These are phyloP conservation scores for Eueremaeus valkanovi DNA, from an alignment of 2,888 invertebrate genomes.

Conservation along the genomic window DNA sequence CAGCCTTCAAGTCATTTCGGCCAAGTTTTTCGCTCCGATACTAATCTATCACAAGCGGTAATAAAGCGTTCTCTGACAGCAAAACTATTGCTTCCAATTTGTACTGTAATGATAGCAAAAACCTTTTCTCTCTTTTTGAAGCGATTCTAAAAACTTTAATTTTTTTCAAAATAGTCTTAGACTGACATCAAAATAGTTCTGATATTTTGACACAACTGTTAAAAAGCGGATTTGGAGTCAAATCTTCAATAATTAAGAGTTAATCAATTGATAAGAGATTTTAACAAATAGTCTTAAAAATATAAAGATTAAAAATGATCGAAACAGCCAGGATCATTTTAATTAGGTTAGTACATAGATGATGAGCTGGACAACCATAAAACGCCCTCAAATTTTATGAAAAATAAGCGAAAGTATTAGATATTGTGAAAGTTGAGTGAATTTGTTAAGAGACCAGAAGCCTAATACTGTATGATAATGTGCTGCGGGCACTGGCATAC, in stretches of 20 bases:
- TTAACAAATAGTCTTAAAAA: no score
- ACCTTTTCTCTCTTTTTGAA: background rate
- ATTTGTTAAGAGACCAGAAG: background rate
- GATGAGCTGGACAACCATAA: no score
- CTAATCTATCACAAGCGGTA: slow-evolving; percentile 26
- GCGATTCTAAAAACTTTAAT: no score
- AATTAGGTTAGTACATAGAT: no score
- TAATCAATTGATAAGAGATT: no score
- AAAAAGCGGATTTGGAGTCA: background rate
- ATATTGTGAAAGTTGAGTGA: no score
- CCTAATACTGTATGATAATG: background rate
- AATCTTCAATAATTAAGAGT: no score
- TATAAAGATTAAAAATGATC: no score
- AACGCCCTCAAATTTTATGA: no score
- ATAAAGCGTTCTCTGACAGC: slow-evolving; percentile 31
- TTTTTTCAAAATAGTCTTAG: background rate
- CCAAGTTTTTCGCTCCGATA: background rate
- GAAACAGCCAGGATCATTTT: no score
- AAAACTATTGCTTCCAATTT: slow-evolving; percentile 21
- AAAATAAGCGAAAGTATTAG: no score
- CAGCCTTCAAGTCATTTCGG: slow-evolving; percentile 25
- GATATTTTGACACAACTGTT: background rate
- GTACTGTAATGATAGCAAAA: slow-evolving; percentile 2
- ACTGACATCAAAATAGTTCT: background rate
- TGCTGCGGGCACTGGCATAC: background rate